Evolutionary conservation across 1,140 invertebrate species (phyloP), one percentile per base, ranked within the genome.

Genomic region (Heliconius congener): DNA sequence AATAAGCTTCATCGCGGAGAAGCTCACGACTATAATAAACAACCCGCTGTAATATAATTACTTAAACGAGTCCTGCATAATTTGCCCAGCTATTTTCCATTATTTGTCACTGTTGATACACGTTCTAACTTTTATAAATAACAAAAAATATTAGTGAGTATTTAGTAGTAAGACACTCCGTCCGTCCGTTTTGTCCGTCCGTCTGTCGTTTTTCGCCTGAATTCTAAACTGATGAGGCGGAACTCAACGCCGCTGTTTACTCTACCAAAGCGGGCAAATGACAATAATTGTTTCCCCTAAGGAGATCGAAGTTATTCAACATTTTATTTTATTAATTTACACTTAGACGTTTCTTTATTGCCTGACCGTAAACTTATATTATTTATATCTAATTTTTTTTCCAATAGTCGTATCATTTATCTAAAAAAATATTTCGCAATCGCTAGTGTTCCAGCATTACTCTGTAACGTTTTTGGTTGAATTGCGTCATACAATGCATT

Each of bases 11-110:
- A 73, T 18, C 30, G 71, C 18, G 52, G 27, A 74, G 42, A 74
- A 78, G 42, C 52, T 73, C 30, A 78, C 72, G 57, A 70, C 34
- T 74, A 39, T 74, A 74, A 78, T 78, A 78, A 78, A 78, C 74
- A 74, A 75, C 19, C 8, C 23, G 16, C 55, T 70, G 76, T 77
- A 72, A 78, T 78, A 78, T 74, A 78, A 74, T 78, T 70, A 78
- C 34, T 74, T 39, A 74, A 78, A 74, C 73, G n/a, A 57, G 55
- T 74, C 39, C 37, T n/a, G 72, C 27, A 78, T 78, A 78, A 78
- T 39, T 78, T 74, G 70, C 66, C 71, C 57, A n/a, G 77, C 66
- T 37, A 78, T 74, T 70, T 70, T 73, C 46, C 30, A 78, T 78
- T 78, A 78, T 78, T 78, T 78, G 77, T 78, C 77, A 70, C 52